Evolutionary conservation across 2,113 vertebrate genomes (phyloP).

Genomic region (Leiothrix lutea): DNA sequence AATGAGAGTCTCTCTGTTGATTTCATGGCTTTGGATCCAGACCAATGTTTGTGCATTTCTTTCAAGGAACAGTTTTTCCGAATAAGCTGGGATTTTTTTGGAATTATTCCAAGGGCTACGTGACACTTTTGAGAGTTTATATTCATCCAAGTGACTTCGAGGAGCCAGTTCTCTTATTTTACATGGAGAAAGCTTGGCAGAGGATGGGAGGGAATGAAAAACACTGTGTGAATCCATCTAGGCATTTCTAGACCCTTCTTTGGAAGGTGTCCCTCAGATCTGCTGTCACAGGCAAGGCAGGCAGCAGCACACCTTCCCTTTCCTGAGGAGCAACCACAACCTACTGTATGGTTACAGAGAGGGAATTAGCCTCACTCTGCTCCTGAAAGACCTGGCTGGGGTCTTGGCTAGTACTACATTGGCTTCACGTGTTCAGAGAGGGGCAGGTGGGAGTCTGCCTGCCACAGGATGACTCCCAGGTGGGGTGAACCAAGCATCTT

Average conservation of each 20-base stretch:
- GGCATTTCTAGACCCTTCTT: background rate
- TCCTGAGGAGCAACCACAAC: background rate
- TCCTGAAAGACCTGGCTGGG: background rate
- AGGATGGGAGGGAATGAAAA: background rate
- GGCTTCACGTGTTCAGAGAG: fast-evolving
- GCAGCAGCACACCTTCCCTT: background rate
- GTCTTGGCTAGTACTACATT: background rate
- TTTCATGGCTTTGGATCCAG: slow-evolving; percentile 24
- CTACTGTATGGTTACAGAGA: background rate
- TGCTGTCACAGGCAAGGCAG: background rate
- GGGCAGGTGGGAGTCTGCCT: background rate
- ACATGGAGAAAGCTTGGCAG: background rate
- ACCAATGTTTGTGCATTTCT: slow-evolving; percentile 61
- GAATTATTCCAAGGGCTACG: slow-evolving; percentile 50
- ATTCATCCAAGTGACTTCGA: slow-evolving; percentile 44
- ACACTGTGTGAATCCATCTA: background rate
- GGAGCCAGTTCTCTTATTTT: slow-evolving; percentile 14
- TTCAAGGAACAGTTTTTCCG: slow-evolving; percentile 57
- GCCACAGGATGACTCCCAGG: background rate
- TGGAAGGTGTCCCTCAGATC: background rate
- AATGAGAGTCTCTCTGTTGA: slow-evolving; percentile 27
- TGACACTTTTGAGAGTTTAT: slow-evolving; percentile 57
- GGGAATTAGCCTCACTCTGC: fast-evolving
- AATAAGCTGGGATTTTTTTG: slow-evolving; percentile 10
- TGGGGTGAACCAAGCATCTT: background rate